A percentile compares a stretch with the other conserved stretches of the same genome.
Evolutionary conservation across 2,888 invertebrate genomes (phyloP).

Genomic region (Epirrhoe alternata): DNA sequence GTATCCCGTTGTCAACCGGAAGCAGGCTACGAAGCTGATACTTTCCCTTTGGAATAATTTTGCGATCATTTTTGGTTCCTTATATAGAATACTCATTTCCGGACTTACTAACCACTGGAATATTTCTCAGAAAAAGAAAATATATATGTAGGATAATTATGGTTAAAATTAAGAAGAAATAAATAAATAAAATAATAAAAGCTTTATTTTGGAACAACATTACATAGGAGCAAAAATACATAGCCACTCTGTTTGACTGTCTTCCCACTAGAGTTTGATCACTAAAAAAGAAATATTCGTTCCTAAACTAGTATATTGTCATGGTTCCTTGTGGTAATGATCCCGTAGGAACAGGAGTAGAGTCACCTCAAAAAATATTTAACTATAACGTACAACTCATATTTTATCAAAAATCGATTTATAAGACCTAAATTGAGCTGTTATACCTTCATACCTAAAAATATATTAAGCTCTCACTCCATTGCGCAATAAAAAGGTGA

Average conservation of each 20-base stretch:
- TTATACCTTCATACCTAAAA: slow-evolving; percentile 14
- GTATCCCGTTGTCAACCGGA: slow-evolving; percentile 12
- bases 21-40: slow-evolving; percentile 9
- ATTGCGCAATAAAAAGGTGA: slow-evolving; percentile 30
- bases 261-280: too few relatives aligned
- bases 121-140: too few relatives aligned
- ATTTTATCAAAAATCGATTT: not conserved
- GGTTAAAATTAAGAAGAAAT: too few relatives aligned
- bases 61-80: slow-evolving; percentile 8
- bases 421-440: not conserved
- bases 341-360: too few relatives aligned
- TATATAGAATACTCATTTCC: not conserved
- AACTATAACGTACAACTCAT: not conserved
- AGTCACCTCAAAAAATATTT: not conserved
- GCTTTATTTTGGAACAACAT: too few relatives aligned
- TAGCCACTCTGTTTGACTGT: too few relatives aligned
- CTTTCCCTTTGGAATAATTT: slow-evolving; percentile 9
- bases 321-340: too few relatives aligned
- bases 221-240: too few relatives aligned
- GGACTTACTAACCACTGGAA: not conserved
- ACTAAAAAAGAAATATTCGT: too few relatives aligned
- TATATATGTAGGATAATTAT: too few relatives aligned
- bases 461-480: slow-evolving; percentile 18
- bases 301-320: too few relatives aligned
- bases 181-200: too few relatives aligned